Evolutionary conservation across 2,113 vertebrate species (phyloP), one percentile per base, ranked within the genome.

Genomic region (Strigops habroptila): DNA sequence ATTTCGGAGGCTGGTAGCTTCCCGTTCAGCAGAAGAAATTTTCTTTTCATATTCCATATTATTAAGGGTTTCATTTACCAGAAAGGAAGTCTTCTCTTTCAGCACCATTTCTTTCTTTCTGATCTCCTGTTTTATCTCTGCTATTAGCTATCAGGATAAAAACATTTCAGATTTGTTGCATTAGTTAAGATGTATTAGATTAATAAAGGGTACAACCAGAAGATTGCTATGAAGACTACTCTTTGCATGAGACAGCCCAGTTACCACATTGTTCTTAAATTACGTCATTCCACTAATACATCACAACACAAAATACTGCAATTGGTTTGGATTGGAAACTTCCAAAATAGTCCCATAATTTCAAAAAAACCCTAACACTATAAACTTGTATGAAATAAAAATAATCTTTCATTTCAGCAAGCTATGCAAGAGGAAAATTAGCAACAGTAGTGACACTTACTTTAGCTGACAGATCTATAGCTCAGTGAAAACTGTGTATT

Each of bases 1-100:
- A 21, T 91, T 93, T 73, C 95, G 97, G 53, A 98, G 98, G 88
- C 97, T 98, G 49, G 94, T 70, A 41, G 97, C 98, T 90, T 98
- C 98, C 18, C 96, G 97, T n/a, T 99, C 98, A 53, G 97, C 91
- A 16, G 30, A 28, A 12, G 95, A 64, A 70, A 99, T 98, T 95
- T 97, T 99, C 97, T 97, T 99, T 93, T 99, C 98, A n/a, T 95
- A 98, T 41, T 99, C 99, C 91, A 93, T 92, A 52, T 99, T 99
- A 97, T 99, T 99, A 33, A 98, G 97, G 57, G 94, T 97, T 97
- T 99, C 98, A 33, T 95, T 98, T 14, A 98, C 97, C 95, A 99
- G 96, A 94, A 99, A 98, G 51, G 97, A 96, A 83, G 97, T 97
- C 96, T 98, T 98, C 95, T 99, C 98, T 88, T 97, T 98, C 60